Conservation (phyloP, 2,113 vertebrate genomes). For the Gracilinanus agilis region DNA sequence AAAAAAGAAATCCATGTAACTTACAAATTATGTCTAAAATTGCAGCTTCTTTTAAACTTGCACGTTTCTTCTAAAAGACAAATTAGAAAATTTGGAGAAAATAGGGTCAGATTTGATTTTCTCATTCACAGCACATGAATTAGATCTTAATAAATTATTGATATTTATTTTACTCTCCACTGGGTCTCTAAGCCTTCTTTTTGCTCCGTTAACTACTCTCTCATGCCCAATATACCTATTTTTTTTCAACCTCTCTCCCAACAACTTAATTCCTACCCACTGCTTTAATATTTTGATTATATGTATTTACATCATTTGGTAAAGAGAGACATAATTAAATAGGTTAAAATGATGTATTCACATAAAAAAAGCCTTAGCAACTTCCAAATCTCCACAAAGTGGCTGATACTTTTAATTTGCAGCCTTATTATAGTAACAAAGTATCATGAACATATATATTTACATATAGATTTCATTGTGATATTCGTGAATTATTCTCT, state of each 20-base stretch:
- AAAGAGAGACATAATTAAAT: neutral
- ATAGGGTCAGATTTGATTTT: neutral
- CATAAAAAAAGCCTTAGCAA: neutral
- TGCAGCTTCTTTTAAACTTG: conserved; percentile 86
- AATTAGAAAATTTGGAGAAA: neutral
- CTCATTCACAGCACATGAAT: neutral
- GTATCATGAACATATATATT: neutral
- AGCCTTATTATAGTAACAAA: neutral
- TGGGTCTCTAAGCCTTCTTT: neutral
- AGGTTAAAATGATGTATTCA: neutral
- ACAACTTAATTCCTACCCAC: neutral
- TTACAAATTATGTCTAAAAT: conserved; percentile 93
- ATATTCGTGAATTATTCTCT: neutral
- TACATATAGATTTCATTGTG: neutral
- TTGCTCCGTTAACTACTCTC: neutral
- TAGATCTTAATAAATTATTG: neutral
- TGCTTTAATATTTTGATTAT: neutral
- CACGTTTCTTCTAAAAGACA: conserved; percentile 86
- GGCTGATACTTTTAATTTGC: neutral
- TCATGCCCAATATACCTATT: neutral
- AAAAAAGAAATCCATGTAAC: conserved; percentile 70
- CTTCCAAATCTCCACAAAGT: neutral
- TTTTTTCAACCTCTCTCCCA: neutral
- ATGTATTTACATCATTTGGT: neutral
- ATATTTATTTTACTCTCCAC: neutral